phyloP scores from a whole-genome alignment of 2,797 vertebrate genomes.

The Fundulus diaphanus region DNA sequence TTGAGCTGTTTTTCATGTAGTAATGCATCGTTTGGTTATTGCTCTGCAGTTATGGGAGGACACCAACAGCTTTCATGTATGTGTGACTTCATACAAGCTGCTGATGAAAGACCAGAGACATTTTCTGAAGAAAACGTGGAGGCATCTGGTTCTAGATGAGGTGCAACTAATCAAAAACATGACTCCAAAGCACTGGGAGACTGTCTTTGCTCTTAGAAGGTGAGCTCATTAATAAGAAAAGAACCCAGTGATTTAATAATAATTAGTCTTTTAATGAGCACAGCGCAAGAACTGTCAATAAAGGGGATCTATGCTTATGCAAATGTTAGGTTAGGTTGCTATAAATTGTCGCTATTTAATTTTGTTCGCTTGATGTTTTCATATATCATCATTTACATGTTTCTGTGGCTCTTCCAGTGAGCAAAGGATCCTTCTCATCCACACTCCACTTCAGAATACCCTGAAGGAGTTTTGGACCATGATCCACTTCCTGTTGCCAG shows the following conservation, averaged over 20 bases:
- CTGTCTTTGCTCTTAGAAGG: slow-evolving; percentile 89
- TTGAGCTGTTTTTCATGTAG: background rate
- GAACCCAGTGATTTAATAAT: background rate
- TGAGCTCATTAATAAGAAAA: slow-evolving; percentile 47
- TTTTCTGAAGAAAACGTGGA: slow-evolving; percentile 89
- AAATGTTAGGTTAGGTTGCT: background rate
- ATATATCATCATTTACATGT: slow-evolving; percentile 1
- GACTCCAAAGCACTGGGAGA: slow-evolving; percentile 93
- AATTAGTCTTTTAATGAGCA: background rate
- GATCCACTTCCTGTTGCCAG: slow-evolving; percentile 92
- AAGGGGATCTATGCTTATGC: background rate
- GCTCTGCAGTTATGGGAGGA: slow-evolving; percentile 86
- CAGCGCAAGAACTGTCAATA: background rate
- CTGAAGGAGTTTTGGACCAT: slow-evolving; percentile 93
- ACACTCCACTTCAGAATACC: slow-evolving; percentile 90
- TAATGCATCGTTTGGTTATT: slow-evolving; percentile 13
- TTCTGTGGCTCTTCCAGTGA: slow-evolving; percentile 78
- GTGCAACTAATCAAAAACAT: slow-evolving; percentile 92
- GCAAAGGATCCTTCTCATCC: slow-evolving; percentile 90
- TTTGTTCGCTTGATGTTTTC: background rate
- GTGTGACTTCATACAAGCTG: slow-evolving; percentile 93
- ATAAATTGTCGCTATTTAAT: slow-evolving; percentile 1
- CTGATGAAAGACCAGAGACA: slow-evolving; percentile 90
- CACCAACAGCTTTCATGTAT: slow-evolving; percentile 91
- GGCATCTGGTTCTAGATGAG: slow-evolving; percentile 90